Base-by-base conservation (phyloP, 30 jellyfish, hydroid and myxozoan genomes). In the Hydractinia symbiolongicarpus region DNA sequence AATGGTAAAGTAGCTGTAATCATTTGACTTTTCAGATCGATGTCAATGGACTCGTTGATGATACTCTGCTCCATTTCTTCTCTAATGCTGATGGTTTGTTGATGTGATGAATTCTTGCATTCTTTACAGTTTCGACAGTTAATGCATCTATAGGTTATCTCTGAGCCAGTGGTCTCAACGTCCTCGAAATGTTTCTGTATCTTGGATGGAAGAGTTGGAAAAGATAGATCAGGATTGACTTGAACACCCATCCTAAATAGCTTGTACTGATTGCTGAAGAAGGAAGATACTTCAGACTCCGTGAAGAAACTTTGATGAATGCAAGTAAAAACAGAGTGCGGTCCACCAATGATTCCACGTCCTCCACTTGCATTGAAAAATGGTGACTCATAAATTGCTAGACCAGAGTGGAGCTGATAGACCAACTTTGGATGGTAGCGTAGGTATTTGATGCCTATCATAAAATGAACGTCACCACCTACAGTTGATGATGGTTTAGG, bases 401-500 rank as follows among this genome's bases (percentile, higher is more conserved):
- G 50, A 67, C 78, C 78, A 13, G 78, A 67, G 19, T 15, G 78
- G 11, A 67, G 78, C 51, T 67, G 78, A 21, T 13, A 67, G 78
- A 67, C 21, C 15, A 58, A 17, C 69, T 58, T 58, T 11, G 69
- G 69, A 58, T 58, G 69, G 19, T 58, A 58, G 19, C 50, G 78
- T 0, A 79, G 64, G 66, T 57, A 79, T 66, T 79, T 79, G 21
- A 79, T 40, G 9, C 86, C 86, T 8, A 79, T 19, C 84, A 76
- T 76, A 7, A 76, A 21, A 49, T 76, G 84, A n/a, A 76, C 74
- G 11, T 76, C 84, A 6, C 84, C 79, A 15, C 84, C 84, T 50
- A 76, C 79, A 7, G 81, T 76, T 19, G 84, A 52, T 44, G 79
- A 19, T 76, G 79, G 84, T 11, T 13, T 58, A 7, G 79, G 84